Base-by-base conservation (phyloP, 2,888 invertebrate genomes). In the Pilophorus perplexus region DNA sequence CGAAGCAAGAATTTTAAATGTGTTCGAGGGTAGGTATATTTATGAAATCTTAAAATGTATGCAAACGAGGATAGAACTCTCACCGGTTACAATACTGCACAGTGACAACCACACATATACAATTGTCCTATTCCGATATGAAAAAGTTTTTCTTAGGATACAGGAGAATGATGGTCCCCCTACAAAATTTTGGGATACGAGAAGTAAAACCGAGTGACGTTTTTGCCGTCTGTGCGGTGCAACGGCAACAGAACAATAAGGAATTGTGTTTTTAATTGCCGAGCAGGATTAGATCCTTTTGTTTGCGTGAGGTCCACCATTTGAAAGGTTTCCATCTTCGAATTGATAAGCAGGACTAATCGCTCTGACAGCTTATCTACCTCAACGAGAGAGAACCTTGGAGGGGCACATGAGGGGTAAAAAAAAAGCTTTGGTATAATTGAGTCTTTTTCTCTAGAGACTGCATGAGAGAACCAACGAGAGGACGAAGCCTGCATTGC, bases 281-380 rank as follows among this genome's bases (percentile, higher is more conserved):
- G 16, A 8, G 25, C 22, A 27, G 60, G n/a, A 27, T 27, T 25
- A 16, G 46, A 16, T 44, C 44, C 46, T 60, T 44, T 60, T 60
- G 60, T 60, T 60, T 60, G 60, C 60, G 60, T 60, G 60, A 44
- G 60, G 60, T 55, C 55, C 54, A 18, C 22, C 55, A 38, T 55
- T 55, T 14, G 55, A 55, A 18, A 28, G 14, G 38, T 20, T 55
- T 14, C 55, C 23, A 20, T 55, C 55, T 38, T 55, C 37, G 55
- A 55, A 55, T 55, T 55, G 55, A 55, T 55, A 55, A 55, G 55
- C 55, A 55, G 38, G 55, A 55, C 55, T 55, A 55, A 55, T 55
- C 55, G 55, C 55, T 55, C 23, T 55, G 55, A 55, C 55, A 55
- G 55, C 55, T 55, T 38, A 55, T 55, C 55, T 55, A 10, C 38